These are phyloP conservation scores for Podiceps cristatus DNA, from an alignment of 2,113 vertebrate species.

Conservation along the genomic window DNA sequence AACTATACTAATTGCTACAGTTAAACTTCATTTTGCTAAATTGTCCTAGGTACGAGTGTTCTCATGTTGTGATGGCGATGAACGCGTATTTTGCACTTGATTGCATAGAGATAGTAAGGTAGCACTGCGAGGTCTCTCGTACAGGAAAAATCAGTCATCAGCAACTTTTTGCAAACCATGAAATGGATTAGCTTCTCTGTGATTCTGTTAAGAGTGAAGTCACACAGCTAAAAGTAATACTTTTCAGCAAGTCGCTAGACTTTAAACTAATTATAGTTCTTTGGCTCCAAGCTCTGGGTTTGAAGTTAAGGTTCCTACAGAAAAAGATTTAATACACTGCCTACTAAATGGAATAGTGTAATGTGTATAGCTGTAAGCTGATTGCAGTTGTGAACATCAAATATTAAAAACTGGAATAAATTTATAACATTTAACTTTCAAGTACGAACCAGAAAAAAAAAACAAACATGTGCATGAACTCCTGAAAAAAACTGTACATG, in stretches of 20 bases:
- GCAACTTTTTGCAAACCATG: neutral
- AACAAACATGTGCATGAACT: neutral
- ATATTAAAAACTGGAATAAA: neutral
- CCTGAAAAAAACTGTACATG: neutral
- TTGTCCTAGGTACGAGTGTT: neutral
- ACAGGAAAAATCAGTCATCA: neutral
- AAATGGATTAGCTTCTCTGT: constrained; percentile 6
- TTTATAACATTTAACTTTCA: neutral
- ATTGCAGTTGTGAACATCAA: neutral
- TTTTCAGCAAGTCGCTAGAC: neutral
- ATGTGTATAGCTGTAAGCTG: neutral
- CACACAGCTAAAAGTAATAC: constrained; percentile 18
- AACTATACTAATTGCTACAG: neutral
- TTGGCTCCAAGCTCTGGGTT: constrained; percentile 30
- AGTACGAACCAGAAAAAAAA: neutral
- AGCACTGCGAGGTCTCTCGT: neutral
- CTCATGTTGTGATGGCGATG: neutral
- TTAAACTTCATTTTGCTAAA: neutral
- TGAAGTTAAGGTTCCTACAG: constrained; percentile 12
- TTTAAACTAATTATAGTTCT: constrained; percentile 45
- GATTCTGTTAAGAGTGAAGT: constrained; percentile 23
- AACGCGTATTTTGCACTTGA: neutral
- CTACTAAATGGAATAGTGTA: neutral
- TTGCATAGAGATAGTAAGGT: neutral
- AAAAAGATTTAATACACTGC: neutral